Conservation (phyloP, 2,797 vertebrate species). For the Tapirus indicus region DNA sequence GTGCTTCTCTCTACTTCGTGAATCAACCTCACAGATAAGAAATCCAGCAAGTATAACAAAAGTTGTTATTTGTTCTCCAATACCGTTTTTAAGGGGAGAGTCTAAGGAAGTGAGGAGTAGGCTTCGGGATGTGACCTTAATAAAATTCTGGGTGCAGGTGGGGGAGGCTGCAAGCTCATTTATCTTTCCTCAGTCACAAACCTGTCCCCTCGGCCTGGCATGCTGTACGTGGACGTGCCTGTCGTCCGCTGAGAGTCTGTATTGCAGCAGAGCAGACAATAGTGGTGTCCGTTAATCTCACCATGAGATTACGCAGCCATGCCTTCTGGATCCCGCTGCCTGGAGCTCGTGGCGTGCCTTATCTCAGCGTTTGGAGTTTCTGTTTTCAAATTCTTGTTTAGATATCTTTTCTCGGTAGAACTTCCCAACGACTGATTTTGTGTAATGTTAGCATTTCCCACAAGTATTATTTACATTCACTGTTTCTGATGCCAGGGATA, state of each 20-base stretch:
- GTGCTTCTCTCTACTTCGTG: background rate
- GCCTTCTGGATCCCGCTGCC: background rate
- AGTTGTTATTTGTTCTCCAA: conserved; percentile 69
- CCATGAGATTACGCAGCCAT: background rate
- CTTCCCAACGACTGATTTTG: background rate
- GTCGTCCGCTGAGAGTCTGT: background rate
- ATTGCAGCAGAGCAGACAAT: conserved; percentile 31
- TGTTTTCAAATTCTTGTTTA: background rate
- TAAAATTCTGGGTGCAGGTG: conserved; percentile 47
- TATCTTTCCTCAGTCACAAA: background rate
- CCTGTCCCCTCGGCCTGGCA: background rate
- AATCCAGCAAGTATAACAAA: conserved; percentile 53
- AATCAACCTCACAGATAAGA: conserved; percentile 72
- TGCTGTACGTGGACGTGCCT: background rate
- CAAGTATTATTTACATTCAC: background rate
- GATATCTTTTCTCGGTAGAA: background rate
- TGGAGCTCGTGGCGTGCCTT: background rate
- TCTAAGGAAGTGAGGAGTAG: conserved; percentile 5
- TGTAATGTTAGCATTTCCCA: background rate
- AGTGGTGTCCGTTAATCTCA: background rate
- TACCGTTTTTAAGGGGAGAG: conserved; percentile 52
- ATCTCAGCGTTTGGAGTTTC: background rate
- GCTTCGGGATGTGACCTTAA: conserved; percentile 43
- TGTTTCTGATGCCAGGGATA: background rate
- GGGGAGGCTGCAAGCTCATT: background rate